phyloP scores from a whole-genome alignment of 2,797 vertebrate species.

The Eulemur coronatus region DNA sequence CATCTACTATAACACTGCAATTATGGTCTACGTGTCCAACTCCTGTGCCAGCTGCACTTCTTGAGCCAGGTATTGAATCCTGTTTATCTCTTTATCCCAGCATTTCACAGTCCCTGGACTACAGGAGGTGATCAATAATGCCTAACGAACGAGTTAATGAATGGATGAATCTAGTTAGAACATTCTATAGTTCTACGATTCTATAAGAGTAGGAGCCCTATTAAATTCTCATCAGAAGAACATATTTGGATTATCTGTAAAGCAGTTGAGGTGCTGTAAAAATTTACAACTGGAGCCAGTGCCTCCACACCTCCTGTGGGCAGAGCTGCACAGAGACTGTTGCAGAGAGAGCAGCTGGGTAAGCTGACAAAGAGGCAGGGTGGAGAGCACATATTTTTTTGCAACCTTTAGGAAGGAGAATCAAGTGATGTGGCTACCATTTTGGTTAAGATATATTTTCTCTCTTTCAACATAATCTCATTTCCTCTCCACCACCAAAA shows the following conservation, averaged over 20 bases:
- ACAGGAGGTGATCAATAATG: not conserved
- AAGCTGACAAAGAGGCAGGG: not conserved
- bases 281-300: not conserved
- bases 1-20: not conserved
- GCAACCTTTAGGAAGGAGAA: constrained; percentile 20
- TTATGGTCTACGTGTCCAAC: not conserved
- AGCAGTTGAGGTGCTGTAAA: not conserved
- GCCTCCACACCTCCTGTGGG: not conserved
- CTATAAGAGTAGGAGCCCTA: not conserved
- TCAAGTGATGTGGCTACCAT: constrained; percentile 30
- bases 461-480: constrained; percentile 58
- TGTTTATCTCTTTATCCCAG: not conserved
- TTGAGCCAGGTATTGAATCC: not conserved
- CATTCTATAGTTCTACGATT: not conserved
- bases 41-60: not conserved
- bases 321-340: not conserved
- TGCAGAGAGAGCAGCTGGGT: not conserved
- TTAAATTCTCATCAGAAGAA: constrained; percentile 20
- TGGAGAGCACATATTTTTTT: not conserved
- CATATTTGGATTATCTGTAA: not conserved
- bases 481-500: constrained; percentile 38
- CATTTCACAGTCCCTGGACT: not conserved
- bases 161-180: not conserved
- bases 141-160: not conserved
- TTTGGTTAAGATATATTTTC: constrained; percentile 60